These are phyloP conservation scores for Volucella bombylans DNA, from an alignment of 2,888 invertebrate genomes.

Conservation along the genomic window DNA sequence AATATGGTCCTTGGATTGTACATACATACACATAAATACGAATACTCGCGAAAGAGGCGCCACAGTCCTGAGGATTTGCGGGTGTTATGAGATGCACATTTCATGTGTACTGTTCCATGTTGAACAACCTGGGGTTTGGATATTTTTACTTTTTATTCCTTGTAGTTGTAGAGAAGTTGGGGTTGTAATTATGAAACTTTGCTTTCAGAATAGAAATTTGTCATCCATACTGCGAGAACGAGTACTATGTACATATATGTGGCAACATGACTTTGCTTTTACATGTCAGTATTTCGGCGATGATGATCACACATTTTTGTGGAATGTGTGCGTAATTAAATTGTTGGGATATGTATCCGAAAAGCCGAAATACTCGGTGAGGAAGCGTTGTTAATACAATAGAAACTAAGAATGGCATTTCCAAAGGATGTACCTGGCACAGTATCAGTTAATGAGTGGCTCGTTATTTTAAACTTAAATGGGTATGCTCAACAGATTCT, in stretches of 20 bases:
- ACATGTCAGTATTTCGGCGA: conserved; percentile 15
- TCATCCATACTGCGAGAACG: not conserved
- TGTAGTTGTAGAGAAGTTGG: conserved; percentile 6
- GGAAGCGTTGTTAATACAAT: too few species aligned
- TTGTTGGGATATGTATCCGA: conserved; percentile 4
- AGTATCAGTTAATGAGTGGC: too few species aligned
- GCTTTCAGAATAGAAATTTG: conserved; percentile 10
- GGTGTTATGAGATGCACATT: conserved; percentile 8
- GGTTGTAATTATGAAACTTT: conserved; percentile 54
- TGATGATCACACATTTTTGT: conserved; percentile 28
- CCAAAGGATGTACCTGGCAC: too few species aligned
- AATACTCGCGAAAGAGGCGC: too few species aligned
- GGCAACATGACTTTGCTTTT: conserved; percentile 62
- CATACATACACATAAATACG: too few species aligned
- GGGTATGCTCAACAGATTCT: too few species aligned
- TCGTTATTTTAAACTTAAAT: too few species aligned
- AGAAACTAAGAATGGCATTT: not conserved
- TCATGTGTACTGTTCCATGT: conserved; percentile 21
- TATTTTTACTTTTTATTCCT: conserved; percentile 17
- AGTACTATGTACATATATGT: not conserved
- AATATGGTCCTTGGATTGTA: not conserved
- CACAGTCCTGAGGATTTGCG: not conserved
- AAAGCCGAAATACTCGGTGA: too few species aligned
- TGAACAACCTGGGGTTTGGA: not conserved
- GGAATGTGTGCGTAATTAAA: conserved; percentile 38